Conservation (phyloP, 2,888 invertebrate species). For the Chrysomela aeneicollis region DNA sequence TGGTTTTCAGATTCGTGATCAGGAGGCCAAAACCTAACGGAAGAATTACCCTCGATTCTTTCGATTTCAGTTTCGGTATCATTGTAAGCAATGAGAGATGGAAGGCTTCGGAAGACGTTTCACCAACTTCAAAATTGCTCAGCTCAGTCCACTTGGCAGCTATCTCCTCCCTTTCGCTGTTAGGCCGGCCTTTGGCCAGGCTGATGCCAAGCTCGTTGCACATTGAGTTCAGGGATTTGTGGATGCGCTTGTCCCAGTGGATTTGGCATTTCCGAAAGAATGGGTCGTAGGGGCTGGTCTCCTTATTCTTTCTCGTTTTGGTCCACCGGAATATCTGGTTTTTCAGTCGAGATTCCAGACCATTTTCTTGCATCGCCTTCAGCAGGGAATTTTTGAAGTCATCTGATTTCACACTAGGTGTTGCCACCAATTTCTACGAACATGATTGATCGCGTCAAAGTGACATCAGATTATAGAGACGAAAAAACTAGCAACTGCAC, state of each 20-base stretch:
- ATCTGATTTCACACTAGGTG: slow-evolving; percentile 76
- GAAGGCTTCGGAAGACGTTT: too few relatives aligned
- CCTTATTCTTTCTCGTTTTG: slow-evolving; percentile 64
- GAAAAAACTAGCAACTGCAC: not conserved
- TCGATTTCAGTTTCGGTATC: too few relatives aligned
- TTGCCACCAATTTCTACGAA: slow-evolving; percentile 78
- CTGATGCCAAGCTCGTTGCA: slow-evolving; percentile 89
- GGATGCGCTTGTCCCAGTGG: slow-evolving; percentile 93
- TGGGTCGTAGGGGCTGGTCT: slow-evolving; percentile 59
- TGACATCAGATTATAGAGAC: slow-evolving; percentile 8
- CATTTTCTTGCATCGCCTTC: slow-evolving; percentile 78
- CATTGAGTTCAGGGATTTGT: slow-evolving; percentile 95
- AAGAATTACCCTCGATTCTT: too few relatives aligned
- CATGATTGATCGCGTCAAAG: slow-evolving; percentile 26
- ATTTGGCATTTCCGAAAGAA: slow-evolving; percentile 86
- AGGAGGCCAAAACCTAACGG: too few relatives aligned
- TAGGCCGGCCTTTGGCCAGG: slow-evolving; percentile 77
- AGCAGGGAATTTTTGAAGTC: slow-evolving; percentile 81
- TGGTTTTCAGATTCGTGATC: too few relatives aligned
- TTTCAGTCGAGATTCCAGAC: slow-evolving; percentile 81
- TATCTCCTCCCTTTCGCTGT: slow-evolving; percentile 83
- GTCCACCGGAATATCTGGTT: slow-evolving; percentile 87
- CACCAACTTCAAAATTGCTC: slow-evolving; percentile 87
- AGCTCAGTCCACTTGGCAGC: slow-evolving; percentile 90
- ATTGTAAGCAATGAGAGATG: too few relatives aligned